Evolutionary conservation across 2,113 vertebrate species (phyloP).

Genomic region (Miniopterus natalensis): DNA sequence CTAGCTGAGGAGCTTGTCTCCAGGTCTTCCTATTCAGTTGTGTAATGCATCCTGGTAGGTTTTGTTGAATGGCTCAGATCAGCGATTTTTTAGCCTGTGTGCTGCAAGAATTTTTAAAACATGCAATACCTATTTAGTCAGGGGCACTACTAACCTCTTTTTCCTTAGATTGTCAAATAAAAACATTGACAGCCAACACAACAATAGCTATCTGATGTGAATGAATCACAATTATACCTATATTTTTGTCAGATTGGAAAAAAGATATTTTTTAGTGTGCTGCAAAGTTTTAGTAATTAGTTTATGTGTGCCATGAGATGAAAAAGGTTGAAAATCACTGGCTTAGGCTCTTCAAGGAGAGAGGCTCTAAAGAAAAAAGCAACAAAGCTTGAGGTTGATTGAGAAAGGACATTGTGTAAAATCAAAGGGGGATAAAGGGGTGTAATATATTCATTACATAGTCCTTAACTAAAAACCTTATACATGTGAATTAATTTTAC

Average conservation of each 20-base stretch:
- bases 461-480: neutral
- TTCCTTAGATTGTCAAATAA: neutral
- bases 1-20: neutral
- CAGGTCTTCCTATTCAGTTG: neutral
- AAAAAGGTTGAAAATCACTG: no score
- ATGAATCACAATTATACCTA: neutral
- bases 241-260: neutral
- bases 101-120: neutral
- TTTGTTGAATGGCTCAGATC: neutral
- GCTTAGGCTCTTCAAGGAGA: neutral
- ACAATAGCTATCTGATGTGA: neutral
- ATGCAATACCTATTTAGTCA: neutral
- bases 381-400: neutral
- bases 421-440: neutral
- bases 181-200: neutral
- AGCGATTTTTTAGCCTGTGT: neutral
- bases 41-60: neutral
- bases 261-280: neutral
- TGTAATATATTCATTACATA: neutral
- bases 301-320: no score
- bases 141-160: neutral
- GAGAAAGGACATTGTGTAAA: neutral
- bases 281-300: no score
- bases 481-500: slow-evolving; percentile 31
- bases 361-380: neutral